These are phyloP conservation scores for Laticauda laticaudata DNA, from an alignment of 2,113 vertebrate genomes.

Conservation along the genomic window DNA sequence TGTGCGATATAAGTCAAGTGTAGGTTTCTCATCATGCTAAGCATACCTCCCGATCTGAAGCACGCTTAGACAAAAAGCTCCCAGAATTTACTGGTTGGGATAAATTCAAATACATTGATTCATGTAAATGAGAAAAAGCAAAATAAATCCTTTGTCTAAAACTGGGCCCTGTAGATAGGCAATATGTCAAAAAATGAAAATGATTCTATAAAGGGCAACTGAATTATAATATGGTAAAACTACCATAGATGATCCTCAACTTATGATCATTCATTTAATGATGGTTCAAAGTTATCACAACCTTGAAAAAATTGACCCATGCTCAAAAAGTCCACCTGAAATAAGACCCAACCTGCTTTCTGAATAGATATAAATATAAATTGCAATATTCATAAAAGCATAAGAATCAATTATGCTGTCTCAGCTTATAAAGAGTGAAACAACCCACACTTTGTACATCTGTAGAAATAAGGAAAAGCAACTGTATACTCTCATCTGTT, in stretches of 20 bases:
- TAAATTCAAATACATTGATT: not conserved
- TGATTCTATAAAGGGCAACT: not conserved
- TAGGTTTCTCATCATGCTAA: not conserved
- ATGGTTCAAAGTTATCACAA: not conserved
- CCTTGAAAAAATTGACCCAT: not conserved
- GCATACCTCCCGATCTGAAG: conserved; percentile 3
- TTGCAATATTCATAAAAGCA: not conserved
- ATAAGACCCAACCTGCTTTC: not conserved
- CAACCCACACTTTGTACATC: not conserved
- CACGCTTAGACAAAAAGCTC: not conserved
- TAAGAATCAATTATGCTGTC: not conserved
- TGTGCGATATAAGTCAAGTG: conserved; percentile 31
- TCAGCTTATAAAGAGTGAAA: not conserved
- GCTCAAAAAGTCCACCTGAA: not conserved
- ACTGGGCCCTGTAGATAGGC: not conserved
- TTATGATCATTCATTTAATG: not conserved
- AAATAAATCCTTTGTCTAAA: not conserved
- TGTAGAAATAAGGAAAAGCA: not conserved
- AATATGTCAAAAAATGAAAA: not conserved
- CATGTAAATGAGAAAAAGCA: not conserved
- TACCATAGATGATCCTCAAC: not conserved
- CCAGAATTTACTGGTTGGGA: not conserved
- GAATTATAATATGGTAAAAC: not conserved
- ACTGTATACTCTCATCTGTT: not conserved
- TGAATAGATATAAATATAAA: not conserved